Conservation (phyloP, 2,113 vertebrate species). For the Microcebus lehilahytsara region DNA sequence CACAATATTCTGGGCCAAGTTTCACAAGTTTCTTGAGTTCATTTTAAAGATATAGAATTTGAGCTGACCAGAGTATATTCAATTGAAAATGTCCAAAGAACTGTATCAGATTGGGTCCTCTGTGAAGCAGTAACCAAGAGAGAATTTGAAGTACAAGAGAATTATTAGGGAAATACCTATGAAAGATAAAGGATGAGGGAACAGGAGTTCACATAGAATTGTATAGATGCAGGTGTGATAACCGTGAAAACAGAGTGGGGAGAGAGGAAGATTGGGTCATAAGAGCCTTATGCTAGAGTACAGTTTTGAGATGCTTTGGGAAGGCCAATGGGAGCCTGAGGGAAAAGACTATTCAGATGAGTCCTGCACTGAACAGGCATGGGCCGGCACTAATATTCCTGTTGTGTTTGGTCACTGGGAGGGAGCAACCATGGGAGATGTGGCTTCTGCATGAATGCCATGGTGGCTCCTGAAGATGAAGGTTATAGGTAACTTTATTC, state of each 20-base stretch:
- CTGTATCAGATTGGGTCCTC: neutral
- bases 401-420: neutral
- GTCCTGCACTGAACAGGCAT: too few species aligned
- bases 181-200: neutral
- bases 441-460: neutral
- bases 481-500: neutral
- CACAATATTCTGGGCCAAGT: neutral
- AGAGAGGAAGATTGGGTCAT: neutral
- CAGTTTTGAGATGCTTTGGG: neutral
- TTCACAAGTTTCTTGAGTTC: constrained; percentile 28
- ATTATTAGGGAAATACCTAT: neutral
- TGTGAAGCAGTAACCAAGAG: neutral
- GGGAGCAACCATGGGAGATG: neutral
- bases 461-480: neutral
- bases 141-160: neutral
- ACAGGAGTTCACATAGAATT: neutral
- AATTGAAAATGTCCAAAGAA: constrained; percentile 12
- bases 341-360: neutral
- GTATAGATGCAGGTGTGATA: neutral
- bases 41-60: neutral
- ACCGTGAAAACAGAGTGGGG: neutral
- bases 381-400: too few species aligned
- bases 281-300: neutral
- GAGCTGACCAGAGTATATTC: neutral
- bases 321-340: neutral